These are phyloP conservation scores for Varanus salvator DNA, from an alignment of 2,113 vertebrate genomes.

Conservation along the genomic window DNA sequence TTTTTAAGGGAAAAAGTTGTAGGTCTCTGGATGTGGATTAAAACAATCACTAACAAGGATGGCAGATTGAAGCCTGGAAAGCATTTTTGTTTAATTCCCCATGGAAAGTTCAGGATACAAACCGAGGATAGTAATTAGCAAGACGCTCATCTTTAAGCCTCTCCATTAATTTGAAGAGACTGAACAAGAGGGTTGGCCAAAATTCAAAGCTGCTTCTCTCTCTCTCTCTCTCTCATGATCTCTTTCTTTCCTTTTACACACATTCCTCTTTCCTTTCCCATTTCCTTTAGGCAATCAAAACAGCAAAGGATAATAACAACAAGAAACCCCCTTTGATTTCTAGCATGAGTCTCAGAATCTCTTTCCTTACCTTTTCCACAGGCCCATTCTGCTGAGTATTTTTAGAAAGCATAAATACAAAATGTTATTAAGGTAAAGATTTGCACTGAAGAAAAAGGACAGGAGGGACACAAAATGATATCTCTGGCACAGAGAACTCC, in stretches of 20 bases:
- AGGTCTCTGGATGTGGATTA: not conserved
- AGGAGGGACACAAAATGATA: not conserved
- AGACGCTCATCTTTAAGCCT: not conserved
- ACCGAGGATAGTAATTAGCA: constrained; percentile 3
- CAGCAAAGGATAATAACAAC: not conserved
- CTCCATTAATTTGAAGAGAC: constrained; percentile 7
- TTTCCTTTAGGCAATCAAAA: not conserved
- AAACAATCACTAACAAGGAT: constrained; percentile 11
- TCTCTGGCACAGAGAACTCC: not conserved
- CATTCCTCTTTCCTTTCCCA: not conserved
- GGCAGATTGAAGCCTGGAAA: not conserved
- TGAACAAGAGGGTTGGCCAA: not conserved
- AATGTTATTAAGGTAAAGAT: not conserved
- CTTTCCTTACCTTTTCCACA: not conserved
- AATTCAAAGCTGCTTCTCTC: not conserved
- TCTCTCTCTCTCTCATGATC: not conserved
- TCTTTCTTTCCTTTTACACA: not conserved
- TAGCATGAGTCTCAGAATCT: not conserved
- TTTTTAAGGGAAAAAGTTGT: not conserved
- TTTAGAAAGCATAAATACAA: not conserved
- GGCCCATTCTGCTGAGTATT: not conserved
- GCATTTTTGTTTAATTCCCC: not conserved
- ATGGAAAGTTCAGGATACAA: constrained; percentile 9
- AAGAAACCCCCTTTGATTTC: not conserved
- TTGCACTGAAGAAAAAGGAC: not conserved